These are phyloP conservation scores for Phylloscopus trochilus DNA, from an alignment of 2,113 vertebrate genomes.

Conservation along the genomic window DNA sequence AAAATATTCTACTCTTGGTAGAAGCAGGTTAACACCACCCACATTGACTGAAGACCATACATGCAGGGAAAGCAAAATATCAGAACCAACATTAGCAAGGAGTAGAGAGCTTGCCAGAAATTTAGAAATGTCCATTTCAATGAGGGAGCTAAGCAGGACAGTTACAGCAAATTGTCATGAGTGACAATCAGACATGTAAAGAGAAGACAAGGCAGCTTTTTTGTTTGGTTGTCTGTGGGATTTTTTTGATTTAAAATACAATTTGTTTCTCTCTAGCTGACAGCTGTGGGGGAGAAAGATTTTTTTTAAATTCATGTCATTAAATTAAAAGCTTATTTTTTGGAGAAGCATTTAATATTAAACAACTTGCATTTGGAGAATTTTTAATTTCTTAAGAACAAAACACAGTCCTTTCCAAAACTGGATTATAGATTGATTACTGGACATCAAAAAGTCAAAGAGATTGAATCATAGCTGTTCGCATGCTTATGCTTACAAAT, in stretches of 20 bases:
- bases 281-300: background rate
- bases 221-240: background rate
- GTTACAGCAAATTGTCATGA: background rate
- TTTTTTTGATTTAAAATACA: background rate
- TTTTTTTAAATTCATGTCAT: background rate
- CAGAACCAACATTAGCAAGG: background rate
- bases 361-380: background rate
- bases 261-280: background rate
- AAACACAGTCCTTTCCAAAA: background rate
- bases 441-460: background rate
- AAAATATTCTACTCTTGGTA: background rate
- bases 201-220: background rate
- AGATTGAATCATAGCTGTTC: constrained; percentile 7
- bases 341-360: background rate
- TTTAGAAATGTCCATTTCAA: background rate
- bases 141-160: background rate
- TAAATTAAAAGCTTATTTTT: constrained; percentile 33
- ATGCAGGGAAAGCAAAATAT: background rate
- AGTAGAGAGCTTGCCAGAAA: background rate
- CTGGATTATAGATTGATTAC: constrained; percentile 1
- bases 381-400: constrained; percentile 24
- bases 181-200: background rate
- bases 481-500: background rate
- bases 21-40: background rate
- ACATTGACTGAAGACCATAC: background rate